These are phyloP conservation scores for Salminus brasiliensis DNA, from an alignment of 2,113 vertebrate genomes.

Conservation along the genomic window DNA sequence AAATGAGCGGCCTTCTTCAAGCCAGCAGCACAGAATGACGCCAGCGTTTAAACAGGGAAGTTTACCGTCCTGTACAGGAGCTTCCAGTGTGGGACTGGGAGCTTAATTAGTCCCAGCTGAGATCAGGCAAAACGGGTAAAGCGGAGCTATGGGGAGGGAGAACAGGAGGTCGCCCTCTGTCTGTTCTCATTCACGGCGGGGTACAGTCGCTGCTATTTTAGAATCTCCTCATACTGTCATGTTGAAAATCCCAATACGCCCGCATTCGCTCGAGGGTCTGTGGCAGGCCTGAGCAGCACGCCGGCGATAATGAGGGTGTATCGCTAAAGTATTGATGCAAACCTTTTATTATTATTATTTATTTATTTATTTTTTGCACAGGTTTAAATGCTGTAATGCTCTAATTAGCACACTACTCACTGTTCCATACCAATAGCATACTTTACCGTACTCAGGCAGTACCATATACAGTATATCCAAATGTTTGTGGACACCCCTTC, in stretches of 20 bases:
- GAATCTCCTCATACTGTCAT: slow-evolving; percentile 41
- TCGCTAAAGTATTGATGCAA: too few species aligned
- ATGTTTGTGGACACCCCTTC: too few species aligned
- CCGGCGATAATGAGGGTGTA: too few species aligned
- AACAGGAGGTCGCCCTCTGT: slow-evolving; percentile 1
- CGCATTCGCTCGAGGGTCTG: background rate
- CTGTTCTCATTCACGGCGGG: slow-evolving; percentile 21
- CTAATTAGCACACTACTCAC: too few species aligned
- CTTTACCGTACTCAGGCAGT: too few species aligned
- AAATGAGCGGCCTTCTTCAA: too few species aligned
- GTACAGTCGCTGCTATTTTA: slow-evolving; percentile 29
- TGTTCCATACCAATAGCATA: too few species aligned
- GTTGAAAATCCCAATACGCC: slow-evolving; percentile 11
- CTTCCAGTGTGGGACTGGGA: background rate
- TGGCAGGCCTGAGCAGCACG: background rate
- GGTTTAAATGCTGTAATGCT: too few species aligned
- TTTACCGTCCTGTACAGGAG: background rate
- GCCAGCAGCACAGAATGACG: too few species aligned
- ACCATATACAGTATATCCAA: too few species aligned
- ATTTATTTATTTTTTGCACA: too few species aligned
- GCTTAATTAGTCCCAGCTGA: slow-evolving; percentile 34
- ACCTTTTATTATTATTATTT: too few species aligned
- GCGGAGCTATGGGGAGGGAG: background rate
- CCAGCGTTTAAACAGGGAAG: background rate
- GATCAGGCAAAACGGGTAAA: slow-evolving; percentile 20